Evolutionary conservation across 2,888 invertebrate species (phyloP), one percentile per base, ranked within the genome.

Genomic region (Synanthedon vespiformis): DNA sequence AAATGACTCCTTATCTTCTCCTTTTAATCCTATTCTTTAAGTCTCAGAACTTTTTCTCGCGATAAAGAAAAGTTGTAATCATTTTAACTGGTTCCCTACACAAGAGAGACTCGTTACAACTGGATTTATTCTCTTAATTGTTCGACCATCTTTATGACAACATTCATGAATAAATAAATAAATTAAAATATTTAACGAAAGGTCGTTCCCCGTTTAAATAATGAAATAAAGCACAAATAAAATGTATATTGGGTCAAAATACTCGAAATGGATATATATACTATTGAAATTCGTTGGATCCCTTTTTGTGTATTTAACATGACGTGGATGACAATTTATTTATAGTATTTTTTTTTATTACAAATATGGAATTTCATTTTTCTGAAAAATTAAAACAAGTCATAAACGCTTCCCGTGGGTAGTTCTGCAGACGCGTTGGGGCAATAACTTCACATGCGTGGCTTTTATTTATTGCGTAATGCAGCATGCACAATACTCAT

Each of bases 31-130:
- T 48, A 18, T 50, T 13, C 18, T 34, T 34, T 49, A 50, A 54
- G 44, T 10, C 10, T 34, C 34, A 34, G 34, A 34, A 18, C 47
- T 48, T 14, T 40, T 18, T 40, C 10, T 10, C 22, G n/a, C 50
- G 50, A 54, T 54, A 48, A 54, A 40, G 50, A 47, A 52, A 50
- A 73, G 65, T 72, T 67, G 64, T 67, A 65, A 72, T 71, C 68
- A 65, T 62, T 62, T 65, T 58, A 52, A 57, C 57, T 59, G 60
- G 61, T 58, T 63, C 65, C 57, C 55, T 55, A 34, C 60, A 62
- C 60, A 62, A 64, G 63, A 61, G 61, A 58, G 56, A 58, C 66
- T 71, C 63, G 63, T 68, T 70, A 61, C 55, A 55, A 60, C 56
- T 53, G 60, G 64, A 67, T 69, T 70, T 66, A 65, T 61, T 63